Percentiles rank a stretch among this genome's conserved stretches.
Evolutionary conservation across 2,888 invertebrate genomes (phyloP).

Genomic region (Apamea crenata): DNA sequence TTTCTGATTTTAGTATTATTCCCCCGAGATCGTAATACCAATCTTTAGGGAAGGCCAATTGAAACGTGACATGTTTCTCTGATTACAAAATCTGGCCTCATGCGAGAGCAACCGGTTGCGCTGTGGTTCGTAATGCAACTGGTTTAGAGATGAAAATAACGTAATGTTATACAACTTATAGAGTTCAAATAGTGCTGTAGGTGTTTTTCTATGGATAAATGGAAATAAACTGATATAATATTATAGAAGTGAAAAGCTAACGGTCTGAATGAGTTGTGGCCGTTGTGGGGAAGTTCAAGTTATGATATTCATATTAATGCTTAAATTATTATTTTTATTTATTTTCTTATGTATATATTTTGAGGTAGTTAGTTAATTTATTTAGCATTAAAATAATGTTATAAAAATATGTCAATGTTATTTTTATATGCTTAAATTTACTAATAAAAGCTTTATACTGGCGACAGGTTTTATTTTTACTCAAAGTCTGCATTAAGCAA

Average conservation of each 20-base stretch:
- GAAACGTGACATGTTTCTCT: constrained; percentile 28
- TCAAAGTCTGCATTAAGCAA: no score
- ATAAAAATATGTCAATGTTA: no score
- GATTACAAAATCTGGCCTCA: constrained; percentile 41
- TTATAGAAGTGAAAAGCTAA: neutral
- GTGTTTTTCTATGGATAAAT: neutral
- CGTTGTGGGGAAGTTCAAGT: neutral
- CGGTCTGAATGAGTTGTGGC: neutral
- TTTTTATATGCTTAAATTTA: no score
- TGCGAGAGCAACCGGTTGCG: constrained; percentile 27
- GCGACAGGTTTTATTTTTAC: no score
- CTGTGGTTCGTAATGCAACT: constrained; percentile 1
- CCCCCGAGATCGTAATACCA: constrained; percentile 11
- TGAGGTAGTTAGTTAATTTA: no score
- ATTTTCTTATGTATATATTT: no score
- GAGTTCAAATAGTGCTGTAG: neutral
- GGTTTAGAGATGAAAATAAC: constrained; percentile 12
- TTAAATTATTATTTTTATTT: no score
- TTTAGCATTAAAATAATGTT: no score
- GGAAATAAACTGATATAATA: no score
- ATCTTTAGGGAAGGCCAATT: constrained; percentile 20
- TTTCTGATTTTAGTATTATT: constrained; percentile 4
- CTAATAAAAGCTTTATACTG: no score
- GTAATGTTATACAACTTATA: neutral
- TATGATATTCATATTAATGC: neutral